These are phyloP conservation scores for Cephalopachus bancanus DNA, from an alignment of 2,797 vertebrate genomes.

Conservation along the genomic window DNA sequence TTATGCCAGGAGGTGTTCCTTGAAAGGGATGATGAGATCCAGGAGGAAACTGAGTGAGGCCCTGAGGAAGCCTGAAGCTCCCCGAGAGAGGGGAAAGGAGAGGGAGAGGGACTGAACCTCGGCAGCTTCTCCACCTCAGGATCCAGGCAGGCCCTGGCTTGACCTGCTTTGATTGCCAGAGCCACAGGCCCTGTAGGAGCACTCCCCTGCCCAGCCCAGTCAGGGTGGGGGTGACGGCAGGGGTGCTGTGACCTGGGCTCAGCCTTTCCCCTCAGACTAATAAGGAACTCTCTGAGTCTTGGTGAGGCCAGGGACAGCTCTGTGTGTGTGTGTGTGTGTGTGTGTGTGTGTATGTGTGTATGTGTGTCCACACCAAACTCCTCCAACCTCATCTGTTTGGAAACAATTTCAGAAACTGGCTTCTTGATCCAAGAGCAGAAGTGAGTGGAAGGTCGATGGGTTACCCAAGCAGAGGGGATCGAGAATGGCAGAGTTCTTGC, in stretches of 20 bases:
- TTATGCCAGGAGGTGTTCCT: background rate
- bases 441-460: background rate
- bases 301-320: background rate
- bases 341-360: background rate
- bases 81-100: background rate
- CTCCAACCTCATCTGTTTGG: background rate
- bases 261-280: background rate
- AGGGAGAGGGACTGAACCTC: background rate
- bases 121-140: conserved; percentile 10
- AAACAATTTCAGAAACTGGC: background rate
- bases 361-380: background rate
- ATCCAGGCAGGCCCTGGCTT: conserved; percentile 74
- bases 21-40: background rate
- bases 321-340: background rate
- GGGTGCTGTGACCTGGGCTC: background rate
- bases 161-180: conserved; percentile 51
- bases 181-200: background rate
- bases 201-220: conserved; percentile 19
- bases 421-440: background rate
- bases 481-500: background rate
- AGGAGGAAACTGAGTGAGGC: background rate
- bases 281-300: background rate
- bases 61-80: conserved; percentile 41
- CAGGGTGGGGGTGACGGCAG: background rate
- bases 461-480: background rate